Conservation (phyloP, 1,140 invertebrate genomes). For the Hyphantria cunea region DNA sequence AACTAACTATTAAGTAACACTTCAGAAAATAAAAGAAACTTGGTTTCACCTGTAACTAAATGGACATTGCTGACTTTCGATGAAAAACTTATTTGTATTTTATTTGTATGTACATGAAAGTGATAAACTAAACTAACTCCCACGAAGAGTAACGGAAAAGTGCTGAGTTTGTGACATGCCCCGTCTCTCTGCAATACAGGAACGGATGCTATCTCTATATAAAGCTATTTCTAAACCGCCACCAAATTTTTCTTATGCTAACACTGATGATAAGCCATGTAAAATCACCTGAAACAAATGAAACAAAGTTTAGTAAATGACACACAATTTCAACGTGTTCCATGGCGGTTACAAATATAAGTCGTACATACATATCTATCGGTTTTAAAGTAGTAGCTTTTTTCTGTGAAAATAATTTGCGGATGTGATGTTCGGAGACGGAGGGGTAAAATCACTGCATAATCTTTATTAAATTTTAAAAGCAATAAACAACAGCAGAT, state of each 20-base stretch:
- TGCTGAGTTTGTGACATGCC: slow-evolving; percentile 27
- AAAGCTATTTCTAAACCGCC: slow-evolving; percentile 1
- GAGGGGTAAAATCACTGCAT: too few species aligned
- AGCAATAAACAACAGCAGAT: too few species aligned
- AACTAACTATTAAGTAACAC: background rate
- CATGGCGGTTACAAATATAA: too few species aligned
- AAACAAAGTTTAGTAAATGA: too few species aligned
- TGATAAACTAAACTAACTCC: slow-evolving; percentile 4
- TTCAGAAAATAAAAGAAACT: background rate
- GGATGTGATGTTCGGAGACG: too few species aligned
- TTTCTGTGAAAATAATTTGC: too few species aligned
- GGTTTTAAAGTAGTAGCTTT: too few species aligned
- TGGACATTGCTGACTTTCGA: slow-evolving; percentile 19
- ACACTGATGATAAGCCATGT: background rate
- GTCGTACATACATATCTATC: too few species aligned
- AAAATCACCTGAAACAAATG: too few species aligned
- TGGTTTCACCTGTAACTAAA: slow-evolving; percentile 10
- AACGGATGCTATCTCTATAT: slow-evolving; percentile 6
- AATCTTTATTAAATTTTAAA: too few species aligned
- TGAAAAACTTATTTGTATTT: slow-evolving; percentile 21
- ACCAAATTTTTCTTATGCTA: slow-evolving; percentile 7
- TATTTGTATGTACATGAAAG: background rate
- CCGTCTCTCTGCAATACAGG: background rate
- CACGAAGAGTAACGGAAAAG: slow-evolving; percentile 35
- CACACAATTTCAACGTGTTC: too few species aligned